Base-by-base conservation (phyloP, 2,888 invertebrate genomes). In the Eulithis testata region DNA sequence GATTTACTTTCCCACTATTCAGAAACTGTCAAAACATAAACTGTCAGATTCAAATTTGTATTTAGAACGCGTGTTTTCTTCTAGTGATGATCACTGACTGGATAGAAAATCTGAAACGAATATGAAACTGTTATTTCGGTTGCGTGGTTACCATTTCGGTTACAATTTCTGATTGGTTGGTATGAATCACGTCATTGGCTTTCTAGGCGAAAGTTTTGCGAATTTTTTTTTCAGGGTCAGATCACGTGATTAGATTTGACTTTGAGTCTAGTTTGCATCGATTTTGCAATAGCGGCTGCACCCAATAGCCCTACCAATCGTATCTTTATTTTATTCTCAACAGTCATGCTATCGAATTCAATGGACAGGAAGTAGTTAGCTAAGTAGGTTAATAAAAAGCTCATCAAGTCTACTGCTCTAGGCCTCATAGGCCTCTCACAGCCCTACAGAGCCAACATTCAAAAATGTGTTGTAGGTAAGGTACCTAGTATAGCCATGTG, bases 61-160 rank as follows among this genome's bases (percentile, higher is more conserved):
- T 60, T 60, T 64, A 9, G 44, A 51, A 65, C 60, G 57, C 54
- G 63, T 64, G 55, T 53, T 47, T 57, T 47, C 51, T 54, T 57
- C 62, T 54, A 68, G 43, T 58, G 56, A 47, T 65, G 58, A 65
- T 65, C 60, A 62, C 55, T 45, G 62, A 59, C 65, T 65, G 58
- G 47, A 44, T 55, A 56, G 12, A 52, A 63, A 50, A 53, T n/a
- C 58, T 47, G 7, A 51, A 50, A 43, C 47, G 21, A 56, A 63
- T 60, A 63, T 3, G 37, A 60, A 65, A 37, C 66, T 68, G 68
- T 68, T 71, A 60, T 66, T 68, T 63, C 44, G n/a, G 70, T 68
- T 66, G 70, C 70, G n/a, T 51, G 44, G 70, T 11, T 31, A 68
- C 70, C n/a, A 47, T 57, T 70, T 68, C 14, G 57, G 57, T 27